phyloP scores from a whole-genome alignment of 2,113 vertebrate species.

The Rhinogobius similis region DNA sequence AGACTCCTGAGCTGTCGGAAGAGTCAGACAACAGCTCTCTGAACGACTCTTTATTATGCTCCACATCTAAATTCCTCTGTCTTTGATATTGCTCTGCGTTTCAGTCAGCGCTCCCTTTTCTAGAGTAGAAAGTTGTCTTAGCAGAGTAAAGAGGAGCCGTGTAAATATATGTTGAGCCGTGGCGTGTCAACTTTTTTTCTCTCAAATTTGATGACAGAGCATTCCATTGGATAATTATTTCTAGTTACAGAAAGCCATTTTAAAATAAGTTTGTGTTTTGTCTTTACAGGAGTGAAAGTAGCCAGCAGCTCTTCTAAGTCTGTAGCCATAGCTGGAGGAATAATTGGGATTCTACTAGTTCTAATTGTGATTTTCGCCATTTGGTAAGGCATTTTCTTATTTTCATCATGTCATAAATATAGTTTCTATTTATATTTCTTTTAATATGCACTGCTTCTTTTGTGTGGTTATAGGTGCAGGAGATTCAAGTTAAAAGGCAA shows the following conservation, averaged over 20 bases:
- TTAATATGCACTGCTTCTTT: not conserved
- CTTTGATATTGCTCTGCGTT: too few species aligned
- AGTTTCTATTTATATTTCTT: not conserved
- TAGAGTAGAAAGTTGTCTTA: too few species aligned
- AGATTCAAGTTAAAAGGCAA: not conserved
- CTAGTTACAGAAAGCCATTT: not conserved
- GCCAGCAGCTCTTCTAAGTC: not conserved
- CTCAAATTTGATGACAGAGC: not conserved
- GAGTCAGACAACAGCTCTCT: too few species aligned
- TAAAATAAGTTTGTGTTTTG: not conserved
- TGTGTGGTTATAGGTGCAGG: not conserved
- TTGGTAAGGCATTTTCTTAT: not conserved
- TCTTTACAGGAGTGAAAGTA: not conserved
- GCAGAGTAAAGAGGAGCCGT: too few species aligned
- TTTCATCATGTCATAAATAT: not conserved
- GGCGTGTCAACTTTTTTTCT: not conserved
- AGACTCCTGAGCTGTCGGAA: too few species aligned
- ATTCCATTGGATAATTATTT: not conserved
- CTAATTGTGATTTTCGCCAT: not conserved
- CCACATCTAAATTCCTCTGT: too few species aligned
- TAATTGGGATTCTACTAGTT: not conserved
- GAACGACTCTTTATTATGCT: too few species aligned
- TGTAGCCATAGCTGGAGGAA: not conserved
- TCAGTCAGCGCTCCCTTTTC: too few species aligned
- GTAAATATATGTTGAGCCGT: too few species aligned